Percentiles rank a stretch among this genome's conserved stretches.
Conservation (phyloP, 1,140 invertebrate species). For the Bombus consobrinus region DNA sequence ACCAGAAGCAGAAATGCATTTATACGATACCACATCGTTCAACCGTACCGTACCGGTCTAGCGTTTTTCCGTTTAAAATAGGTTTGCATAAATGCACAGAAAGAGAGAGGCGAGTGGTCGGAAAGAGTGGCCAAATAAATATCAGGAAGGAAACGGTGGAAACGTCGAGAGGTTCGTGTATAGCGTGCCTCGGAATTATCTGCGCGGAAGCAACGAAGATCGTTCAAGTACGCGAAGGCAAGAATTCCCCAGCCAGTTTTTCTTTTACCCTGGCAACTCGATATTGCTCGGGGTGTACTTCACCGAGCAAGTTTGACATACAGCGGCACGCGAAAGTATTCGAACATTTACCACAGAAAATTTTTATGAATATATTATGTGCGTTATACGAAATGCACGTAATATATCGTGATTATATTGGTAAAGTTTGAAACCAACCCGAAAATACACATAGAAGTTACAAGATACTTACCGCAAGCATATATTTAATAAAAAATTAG, state of each 20-base stretch:
- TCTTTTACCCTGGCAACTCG: constrained; percentile 3
- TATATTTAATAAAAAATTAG: too few species aligned
- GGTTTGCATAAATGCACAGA: not conserved
- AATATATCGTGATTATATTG: too few species aligned
- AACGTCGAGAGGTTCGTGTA: constrained; percentile 8
- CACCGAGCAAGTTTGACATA: constrained; percentile 22
- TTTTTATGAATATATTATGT: too few species aligned
- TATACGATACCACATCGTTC: not conserved
- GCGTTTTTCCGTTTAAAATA: not conserved
- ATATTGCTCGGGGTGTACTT: constrained; percentile 27
- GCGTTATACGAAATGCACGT: too few species aligned
- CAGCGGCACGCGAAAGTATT: too few species aligned
- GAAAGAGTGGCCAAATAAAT: constrained; percentile 18
- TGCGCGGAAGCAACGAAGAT: constrained; percentile 38
- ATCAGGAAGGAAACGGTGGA: not conserved
- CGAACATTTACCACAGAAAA: too few species aligned
- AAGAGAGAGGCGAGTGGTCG: too few species aligned
- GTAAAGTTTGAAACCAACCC: too few species aligned
- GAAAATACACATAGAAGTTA: too few species aligned
- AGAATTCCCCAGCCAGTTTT: not conserved
- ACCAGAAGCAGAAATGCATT: not conserved
- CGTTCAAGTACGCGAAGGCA: constrained; percentile 3
- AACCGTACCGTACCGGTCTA: not conserved
- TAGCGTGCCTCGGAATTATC: constrained; percentile 20
- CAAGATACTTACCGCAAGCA: too few species aligned